phyloP scores from a whole-genome alignment of 1,140 invertebrate species.

The Coenobita brevimanus region DNA sequence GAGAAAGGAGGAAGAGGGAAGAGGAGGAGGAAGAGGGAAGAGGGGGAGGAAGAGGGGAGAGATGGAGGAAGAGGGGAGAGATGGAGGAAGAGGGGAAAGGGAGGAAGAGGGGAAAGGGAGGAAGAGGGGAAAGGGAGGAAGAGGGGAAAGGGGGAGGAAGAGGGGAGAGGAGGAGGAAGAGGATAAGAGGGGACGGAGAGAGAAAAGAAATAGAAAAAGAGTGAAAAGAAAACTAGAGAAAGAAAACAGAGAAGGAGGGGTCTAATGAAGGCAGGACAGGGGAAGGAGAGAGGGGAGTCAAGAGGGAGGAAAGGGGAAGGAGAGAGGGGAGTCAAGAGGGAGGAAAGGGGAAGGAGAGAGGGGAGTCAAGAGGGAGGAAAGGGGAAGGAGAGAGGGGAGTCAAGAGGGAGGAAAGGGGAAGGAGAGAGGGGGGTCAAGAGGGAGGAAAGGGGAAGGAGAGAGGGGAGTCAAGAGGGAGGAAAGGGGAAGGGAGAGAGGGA shows the following conservation, averaged over 20 bases:
- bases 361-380: background rate
- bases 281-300: background rate
- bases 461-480: background rate
- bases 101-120: too few relatives aligned
- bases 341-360: background rate
- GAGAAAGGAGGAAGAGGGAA: too few relatives aligned
- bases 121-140: too few relatives aligned
- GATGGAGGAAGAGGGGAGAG: too few relatives aligned
- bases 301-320: slow-evolving; percentile 25
- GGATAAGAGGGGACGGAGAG: too few relatives aligned
- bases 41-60: too few relatives aligned
- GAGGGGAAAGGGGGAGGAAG: too few relatives aligned
- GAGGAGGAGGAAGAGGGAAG: too few relatives aligned
- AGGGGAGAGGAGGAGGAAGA: too few relatives aligned
- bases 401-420: slow-evolving; percentile 31
- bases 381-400: background rate
- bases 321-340: background rate
- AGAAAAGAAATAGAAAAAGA: too few relatives aligned
- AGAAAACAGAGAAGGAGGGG: background rate
- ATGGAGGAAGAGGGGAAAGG: too few relatives aligned
- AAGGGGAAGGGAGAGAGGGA: background rate
- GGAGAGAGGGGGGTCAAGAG: background rate
- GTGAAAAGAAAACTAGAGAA: background rate
- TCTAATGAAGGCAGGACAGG: background rate
- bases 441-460: background rate